Percentiles rank a stretch among this genome's conserved stretches.
Conservation (phyloP, 1,140 invertebrate genomes). For the Nasonia vitripennis region DNA sequence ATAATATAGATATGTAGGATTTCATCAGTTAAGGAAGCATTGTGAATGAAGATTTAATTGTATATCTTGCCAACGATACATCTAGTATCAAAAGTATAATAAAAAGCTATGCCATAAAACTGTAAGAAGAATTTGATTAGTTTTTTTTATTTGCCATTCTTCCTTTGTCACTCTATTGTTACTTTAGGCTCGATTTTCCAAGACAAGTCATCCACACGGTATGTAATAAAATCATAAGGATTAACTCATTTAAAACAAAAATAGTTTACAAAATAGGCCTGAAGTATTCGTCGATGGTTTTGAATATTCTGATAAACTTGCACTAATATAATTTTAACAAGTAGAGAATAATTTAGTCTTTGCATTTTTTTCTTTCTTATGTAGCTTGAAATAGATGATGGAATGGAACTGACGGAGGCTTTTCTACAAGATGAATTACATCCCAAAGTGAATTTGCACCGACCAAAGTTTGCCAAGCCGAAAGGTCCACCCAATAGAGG, state of each 20-base stretch:
- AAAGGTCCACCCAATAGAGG: conserved; percentile 95
- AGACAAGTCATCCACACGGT: conserved; percentile 58
- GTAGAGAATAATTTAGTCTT: conserved; percentile 55
- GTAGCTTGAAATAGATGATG: conserved; percentile 94
- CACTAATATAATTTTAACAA: conserved; percentile 35
- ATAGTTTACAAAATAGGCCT: conserved; percentile 72
- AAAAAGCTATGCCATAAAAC: conserved; percentile 45
- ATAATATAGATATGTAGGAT: conserved; percentile 5
- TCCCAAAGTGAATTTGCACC: conserved; percentile 92
- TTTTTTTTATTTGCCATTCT: conserved; percentile 30
- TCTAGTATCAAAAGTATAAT: conserved; percentile 44
- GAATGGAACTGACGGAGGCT: conserved; percentile 91
- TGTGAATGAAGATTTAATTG: conserved; percentile 57
- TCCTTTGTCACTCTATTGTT: conserved; percentile 29
- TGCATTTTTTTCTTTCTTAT: conserved; percentile 64
- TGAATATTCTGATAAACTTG: conserved; percentile 33
- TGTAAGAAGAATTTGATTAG: conserved; percentile 10
- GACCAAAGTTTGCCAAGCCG: conserved; percentile 95
- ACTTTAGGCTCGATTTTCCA: conserved; percentile 22
- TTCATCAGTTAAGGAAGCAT: conserved; percentile 30
- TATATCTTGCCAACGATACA: conserved; percentile 69
- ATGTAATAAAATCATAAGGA: conserved; percentile 63
- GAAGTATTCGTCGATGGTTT: conserved; percentile 48
- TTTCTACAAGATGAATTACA: conserved; percentile 95
- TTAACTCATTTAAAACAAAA: conserved; percentile 27